phyloP scores from a whole-genome alignment of 2,113 vertebrate genomes.

The Apteryx owenii region DNA sequence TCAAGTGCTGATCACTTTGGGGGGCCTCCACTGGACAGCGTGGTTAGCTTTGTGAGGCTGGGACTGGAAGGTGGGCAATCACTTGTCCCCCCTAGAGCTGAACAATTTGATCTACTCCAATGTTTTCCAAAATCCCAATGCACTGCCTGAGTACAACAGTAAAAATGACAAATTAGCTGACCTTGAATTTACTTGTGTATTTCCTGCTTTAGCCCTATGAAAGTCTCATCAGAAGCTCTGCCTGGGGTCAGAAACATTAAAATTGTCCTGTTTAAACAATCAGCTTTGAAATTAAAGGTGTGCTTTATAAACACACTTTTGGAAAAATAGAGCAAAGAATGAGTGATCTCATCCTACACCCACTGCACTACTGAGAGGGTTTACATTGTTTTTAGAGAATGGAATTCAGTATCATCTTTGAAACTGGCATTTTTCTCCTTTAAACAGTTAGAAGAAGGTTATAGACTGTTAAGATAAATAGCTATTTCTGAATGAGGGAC shows the following conservation, averaged over 20 bases:
- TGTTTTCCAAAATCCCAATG: not conserved
- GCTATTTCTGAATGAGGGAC: not conserved
- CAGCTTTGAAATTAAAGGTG: not conserved
- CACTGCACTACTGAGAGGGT: not conserved
- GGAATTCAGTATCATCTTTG: not conserved
- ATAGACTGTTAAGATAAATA: not conserved
- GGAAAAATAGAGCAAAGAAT: not conserved
- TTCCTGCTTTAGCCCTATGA: not conserved
- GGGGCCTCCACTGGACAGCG: not conserved
- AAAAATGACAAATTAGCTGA: not conserved
- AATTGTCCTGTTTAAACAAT: not conserved
- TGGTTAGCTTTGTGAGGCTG: not conserved
- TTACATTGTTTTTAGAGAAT: not conserved
- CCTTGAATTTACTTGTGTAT: not conserved
- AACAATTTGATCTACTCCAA: not conserved
- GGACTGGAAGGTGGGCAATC: not conserved
- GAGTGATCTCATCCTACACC: not conserved
- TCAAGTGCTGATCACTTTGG: not conserved
- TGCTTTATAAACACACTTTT: not conserved
- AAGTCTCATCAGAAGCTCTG: not conserved
- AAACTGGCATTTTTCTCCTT: not conserved
- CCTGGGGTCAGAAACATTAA: not conserved
- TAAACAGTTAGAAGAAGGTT: not conserved
- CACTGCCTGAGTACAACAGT: not conserved
- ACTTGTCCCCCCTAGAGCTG: not conserved